phyloP scores from a whole-genome alignment of 2,797 vertebrate species.

The Semaprochilodus insignis region DNA sequence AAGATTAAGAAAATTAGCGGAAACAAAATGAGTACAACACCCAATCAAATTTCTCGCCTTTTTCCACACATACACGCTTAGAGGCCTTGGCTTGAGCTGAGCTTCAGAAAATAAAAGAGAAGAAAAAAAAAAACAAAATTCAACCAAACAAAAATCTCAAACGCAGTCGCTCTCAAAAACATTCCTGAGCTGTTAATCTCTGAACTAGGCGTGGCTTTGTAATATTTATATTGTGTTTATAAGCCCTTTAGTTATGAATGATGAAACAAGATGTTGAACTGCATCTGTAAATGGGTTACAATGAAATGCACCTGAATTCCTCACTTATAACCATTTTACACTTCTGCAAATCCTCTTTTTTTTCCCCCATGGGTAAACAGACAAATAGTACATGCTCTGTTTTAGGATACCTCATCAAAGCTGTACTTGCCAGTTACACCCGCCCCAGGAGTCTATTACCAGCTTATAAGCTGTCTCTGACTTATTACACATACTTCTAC shows the following conservation, averaged over 20 bases:
- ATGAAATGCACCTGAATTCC: slow-evolving; percentile 67
- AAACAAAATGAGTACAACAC: slow-evolving; percentile 37
- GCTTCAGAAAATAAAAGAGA: slow-evolving; percentile 67
- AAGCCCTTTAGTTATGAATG: slow-evolving; percentile 76
- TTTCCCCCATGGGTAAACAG: neutral
- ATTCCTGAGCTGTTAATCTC: slow-evolving; percentile 81
- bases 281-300: slow-evolving; percentile 71
- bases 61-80: slow-evolving; percentile 61
- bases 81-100: slow-evolving; percentile 66
- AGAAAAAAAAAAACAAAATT: slow-evolving; percentile 24
- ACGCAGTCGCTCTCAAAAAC: slow-evolving; percentile 71
- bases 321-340: slow-evolving; percentile 34
- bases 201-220: slow-evolving; percentile 68
- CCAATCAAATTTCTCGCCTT: slow-evolving; percentile 30
- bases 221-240: slow-evolving; percentile 26
- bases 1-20: slow-evolving; percentile 33
- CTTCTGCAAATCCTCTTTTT: slow-evolving; percentile 23
- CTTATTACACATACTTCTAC: neutral
- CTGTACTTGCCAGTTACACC: slow-evolving; percentile 39
- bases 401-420: neutral
- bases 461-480: slow-evolving; percentile 12
- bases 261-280: slow-evolving; percentile 63
- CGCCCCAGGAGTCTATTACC: slow-evolving; percentile 26
- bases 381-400: slow-evolving; percentile 20
- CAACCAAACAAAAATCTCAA: slow-evolving; percentile 55